These are phyloP conservation scores for Ailurus styani DNA, from an alignment of 2,113 vertebrate species.

Conservation along the genomic window DNA sequence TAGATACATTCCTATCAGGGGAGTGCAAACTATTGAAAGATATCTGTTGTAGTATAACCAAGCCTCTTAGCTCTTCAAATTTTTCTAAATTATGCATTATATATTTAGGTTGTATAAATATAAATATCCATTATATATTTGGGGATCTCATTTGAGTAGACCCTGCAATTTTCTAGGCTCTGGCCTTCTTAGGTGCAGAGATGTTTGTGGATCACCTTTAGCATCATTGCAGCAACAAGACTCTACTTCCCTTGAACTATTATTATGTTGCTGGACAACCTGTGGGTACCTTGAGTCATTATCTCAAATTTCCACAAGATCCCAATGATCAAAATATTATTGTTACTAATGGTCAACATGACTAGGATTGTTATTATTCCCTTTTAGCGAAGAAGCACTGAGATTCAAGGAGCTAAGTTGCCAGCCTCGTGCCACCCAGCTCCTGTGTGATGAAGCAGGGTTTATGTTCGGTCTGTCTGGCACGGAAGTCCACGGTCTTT, in stretches of 20 bases:
- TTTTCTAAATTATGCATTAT: not conserved
- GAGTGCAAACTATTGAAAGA: not conserved
- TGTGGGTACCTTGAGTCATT: not conserved
- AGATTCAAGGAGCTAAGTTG: not conserved
- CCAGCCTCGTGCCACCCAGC: not conserved
- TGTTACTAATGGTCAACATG: not conserved
- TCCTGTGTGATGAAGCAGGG: accelerated
- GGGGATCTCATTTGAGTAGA: not conserved
- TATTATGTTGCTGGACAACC: not conserved
- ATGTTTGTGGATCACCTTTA: not conserved
- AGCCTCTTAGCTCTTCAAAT: not conserved
- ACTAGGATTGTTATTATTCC: not conserved
- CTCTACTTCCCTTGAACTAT: not conserved
- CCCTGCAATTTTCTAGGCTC: not conserved
- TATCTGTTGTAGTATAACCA: not conserved
- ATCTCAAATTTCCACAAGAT: not conserved
- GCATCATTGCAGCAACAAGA: not conserved
- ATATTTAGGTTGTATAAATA: not conserved
- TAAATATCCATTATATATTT: too few species aligned
- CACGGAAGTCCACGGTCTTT: not conserved
- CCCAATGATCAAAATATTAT: not conserved
- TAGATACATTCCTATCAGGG: not conserved
- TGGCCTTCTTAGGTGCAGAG: not conserved
- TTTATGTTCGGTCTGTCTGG: not conserved
- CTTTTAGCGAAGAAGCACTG: not conserved